Conservation (phyloP, 2,113 vertebrate species). For the Periophthalmodon schlosseri region DNA sequence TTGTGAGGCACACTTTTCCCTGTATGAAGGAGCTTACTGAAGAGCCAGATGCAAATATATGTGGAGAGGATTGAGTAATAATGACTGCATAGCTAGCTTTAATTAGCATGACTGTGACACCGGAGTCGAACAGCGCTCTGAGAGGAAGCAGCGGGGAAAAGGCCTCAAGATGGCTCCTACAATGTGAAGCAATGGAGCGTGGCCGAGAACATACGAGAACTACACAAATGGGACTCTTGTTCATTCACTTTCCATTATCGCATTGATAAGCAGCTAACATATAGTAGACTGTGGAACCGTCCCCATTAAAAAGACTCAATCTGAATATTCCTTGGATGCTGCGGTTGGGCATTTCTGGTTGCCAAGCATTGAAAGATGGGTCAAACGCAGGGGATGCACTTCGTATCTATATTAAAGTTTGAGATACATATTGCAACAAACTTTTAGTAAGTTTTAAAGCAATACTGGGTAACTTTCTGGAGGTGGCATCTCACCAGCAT, state of each 20-base stretch:
- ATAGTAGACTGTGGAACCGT: neutral
- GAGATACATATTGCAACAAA: no score
- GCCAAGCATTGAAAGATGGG: no score
- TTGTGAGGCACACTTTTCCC: slow-evolving; percentile 58
- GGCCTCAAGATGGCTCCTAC: slow-evolving; percentile 16
- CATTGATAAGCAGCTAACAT: slow-evolving; percentile 42
- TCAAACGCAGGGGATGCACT: no score
- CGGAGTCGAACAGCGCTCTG: slow-evolving; percentile 8
- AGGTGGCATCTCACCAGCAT: no score
- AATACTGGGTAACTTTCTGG: no score
- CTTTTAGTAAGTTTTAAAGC: no score
- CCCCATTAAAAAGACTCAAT: neutral
- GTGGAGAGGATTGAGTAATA: slow-evolving; percentile 49
- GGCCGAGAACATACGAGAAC: slow-evolving; percentile 26
- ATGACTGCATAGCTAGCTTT: slow-evolving; percentile 37
- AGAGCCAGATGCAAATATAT: slow-evolving; percentile 58
- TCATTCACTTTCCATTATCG: slow-evolving; percentile 4
- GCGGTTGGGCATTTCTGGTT: neutral
- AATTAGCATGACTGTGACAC: slow-evolving; percentile 57
- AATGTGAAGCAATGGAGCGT: slow-evolving; percentile 8
- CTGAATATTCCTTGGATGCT: neutral
- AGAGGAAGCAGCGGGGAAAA: slow-evolving; percentile 26
- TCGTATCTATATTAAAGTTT: no score
- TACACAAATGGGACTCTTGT: neutral
- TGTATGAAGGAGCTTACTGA: slow-evolving; percentile 55